These are phyloP conservation scores for Bedellia somnulentella DNA, from an alignment of 2,888 invertebrate species.

Conservation along the genomic window DNA sequence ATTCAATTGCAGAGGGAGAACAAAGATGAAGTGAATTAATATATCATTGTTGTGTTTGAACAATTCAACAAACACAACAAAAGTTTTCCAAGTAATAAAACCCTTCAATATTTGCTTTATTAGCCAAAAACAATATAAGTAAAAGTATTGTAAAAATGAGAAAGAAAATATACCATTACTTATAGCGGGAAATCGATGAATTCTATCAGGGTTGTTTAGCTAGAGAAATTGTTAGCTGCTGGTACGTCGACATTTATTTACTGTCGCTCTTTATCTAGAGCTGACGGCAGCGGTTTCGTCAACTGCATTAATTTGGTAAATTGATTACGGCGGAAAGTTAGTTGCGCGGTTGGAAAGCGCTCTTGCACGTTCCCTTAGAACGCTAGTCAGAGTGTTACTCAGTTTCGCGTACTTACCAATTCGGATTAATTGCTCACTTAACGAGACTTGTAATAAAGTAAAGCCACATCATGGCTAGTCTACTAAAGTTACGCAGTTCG, in stretches of 20 bases:
- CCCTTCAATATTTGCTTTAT: too few relatives aligned
- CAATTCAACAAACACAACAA: too few relatives aligned
- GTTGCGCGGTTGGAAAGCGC: slow-evolving; percentile 25
- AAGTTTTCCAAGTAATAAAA: too few relatives aligned
- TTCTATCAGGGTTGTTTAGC: too few relatives aligned
- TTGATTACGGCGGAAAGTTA: slow-evolving; percentile 27
- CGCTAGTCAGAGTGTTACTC: slow-evolving; percentile 14
- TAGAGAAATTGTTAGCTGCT: slow-evolving; percentile 5
- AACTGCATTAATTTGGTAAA: slow-evolving; percentile 21
- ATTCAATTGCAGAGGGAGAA: too few relatives aligned
- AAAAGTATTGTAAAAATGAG: too few relatives aligned
- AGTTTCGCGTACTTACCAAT: slow-evolving; percentile 27
- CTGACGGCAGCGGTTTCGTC: slow-evolving; percentile 8
- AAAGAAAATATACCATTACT: too few relatives aligned
- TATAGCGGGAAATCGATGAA: too few relatives aligned
- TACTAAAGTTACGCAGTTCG: slow-evolving; percentile 24
- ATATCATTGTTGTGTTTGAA: too few relatives aligned
- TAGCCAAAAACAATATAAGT: too few relatives aligned
- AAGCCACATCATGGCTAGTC: slow-evolving; percentile 34
- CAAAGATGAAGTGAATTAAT: too few relatives aligned
- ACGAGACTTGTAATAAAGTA: slow-evolving; percentile 39
- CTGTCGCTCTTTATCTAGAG: slow-evolving; percentile 6
- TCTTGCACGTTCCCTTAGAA: too few relatives aligned
- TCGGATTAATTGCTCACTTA: slow-evolving; percentile 39
- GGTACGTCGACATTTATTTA: slow-evolving; percentile 7